These are phyloP conservation scores for Danaus plexippus DNA, from an alignment of 1,140 invertebrate species.

Conservation along the genomic window DNA sequence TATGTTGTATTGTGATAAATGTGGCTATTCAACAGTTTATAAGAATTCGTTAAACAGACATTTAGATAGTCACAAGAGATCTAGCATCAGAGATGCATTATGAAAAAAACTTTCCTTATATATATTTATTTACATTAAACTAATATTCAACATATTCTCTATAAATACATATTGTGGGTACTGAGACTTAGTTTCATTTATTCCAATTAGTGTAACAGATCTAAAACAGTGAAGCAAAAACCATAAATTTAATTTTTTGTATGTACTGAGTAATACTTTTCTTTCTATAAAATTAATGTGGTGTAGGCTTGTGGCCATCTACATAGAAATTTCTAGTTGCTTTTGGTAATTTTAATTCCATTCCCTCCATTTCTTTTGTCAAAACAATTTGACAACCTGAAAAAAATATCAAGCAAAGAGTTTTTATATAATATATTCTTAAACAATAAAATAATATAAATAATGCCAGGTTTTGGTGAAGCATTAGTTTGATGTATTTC, in stretches of 20 bases:
- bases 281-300: conserved; percentile 77
- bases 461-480: too few species aligned
- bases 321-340: conserved; percentile 99
- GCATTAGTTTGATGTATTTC: too few species aligned
- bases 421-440: not conserved
- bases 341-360: conserved; percentile 88
- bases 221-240: too few species aligned
- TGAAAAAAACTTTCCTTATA: too few species aligned
- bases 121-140: too few species aligned
- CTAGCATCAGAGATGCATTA: conserved; percentile 13
- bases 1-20: conserved; percentile 34
- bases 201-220: too few species aligned
- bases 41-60: conserved; percentile 38
- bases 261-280: not conserved
- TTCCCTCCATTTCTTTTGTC: conserved; percentile 92
- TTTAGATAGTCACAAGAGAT: conserved; percentile 31
- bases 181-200: too few species aligned
- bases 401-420: conserved; percentile 29
- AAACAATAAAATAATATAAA: too few species aligned
- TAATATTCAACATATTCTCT: too few species aligned
- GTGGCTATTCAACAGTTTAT: conserved; percentile 41
- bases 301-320: conserved; percentile 94
- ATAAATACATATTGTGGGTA: too few species aligned
- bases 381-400: conserved; percentile 96
- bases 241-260: too few species aligned